Evolutionary conservation across 2,797 vertebrate species (phyloP).

Genomic region (Neosalanx taihuensis): DNA sequence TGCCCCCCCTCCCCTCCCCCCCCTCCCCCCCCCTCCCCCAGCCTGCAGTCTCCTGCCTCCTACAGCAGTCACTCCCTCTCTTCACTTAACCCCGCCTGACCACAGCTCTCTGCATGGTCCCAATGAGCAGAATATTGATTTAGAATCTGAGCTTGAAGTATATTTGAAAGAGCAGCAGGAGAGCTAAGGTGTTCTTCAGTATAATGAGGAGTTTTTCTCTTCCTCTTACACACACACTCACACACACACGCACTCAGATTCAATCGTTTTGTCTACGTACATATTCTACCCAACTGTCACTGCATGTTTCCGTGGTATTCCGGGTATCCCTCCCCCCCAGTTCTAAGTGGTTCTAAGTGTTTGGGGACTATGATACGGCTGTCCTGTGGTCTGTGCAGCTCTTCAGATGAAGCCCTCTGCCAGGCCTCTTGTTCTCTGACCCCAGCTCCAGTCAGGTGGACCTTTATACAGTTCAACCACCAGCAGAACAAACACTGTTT

Average conservation of each 20-base stretch:
- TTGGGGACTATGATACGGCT: not conserved
- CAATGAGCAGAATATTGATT: not conserved
- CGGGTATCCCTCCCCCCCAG: too few species aligned
- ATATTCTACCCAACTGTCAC: not conserved
- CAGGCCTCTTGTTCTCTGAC: not conserved
- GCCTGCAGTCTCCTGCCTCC: not conserved
- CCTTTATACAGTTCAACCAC: not conserved
- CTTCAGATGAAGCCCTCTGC: not conserved
- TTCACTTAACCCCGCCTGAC: not conserved
- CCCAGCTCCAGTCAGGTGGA: not conserved
- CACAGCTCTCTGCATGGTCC: not conserved
- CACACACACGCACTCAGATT: not conserved
- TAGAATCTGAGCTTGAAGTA: not conserved
- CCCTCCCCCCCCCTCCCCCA: too few species aligned
- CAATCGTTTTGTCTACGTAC: too few species aligned
- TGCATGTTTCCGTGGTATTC: not conserved
- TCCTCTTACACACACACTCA: conserved; percentile 11
- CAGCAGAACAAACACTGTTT: not conserved
- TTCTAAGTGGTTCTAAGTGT: not conserved
- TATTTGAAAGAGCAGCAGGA: not conserved
- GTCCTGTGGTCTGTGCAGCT: not conserved
- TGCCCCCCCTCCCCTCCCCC: too few species aligned
- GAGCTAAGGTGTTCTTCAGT: not conserved
- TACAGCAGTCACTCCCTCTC: not conserved
- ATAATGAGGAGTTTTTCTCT: not conserved